Evolutionary conservation across 2,797 vertebrate species (phyloP).

Genomic region (Rhinogobio ventralis): DNA sequence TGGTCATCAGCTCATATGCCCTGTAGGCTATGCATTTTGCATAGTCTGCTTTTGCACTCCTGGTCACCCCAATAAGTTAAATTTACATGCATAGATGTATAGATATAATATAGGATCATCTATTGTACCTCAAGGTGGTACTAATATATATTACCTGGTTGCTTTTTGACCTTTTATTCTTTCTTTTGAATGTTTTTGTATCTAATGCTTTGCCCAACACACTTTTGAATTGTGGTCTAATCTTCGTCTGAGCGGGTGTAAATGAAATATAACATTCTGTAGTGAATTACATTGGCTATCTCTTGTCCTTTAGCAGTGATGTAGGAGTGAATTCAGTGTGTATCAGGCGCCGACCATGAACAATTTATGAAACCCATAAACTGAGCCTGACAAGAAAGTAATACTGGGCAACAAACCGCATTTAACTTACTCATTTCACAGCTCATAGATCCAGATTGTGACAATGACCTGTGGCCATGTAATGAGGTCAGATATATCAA

Average conservation of each 20-base stretch:
- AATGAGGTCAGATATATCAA: constrained; percentile 21
- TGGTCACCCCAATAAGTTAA: neutral
- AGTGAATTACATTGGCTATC: neutral
- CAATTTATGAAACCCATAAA: constrained; percentile 32
- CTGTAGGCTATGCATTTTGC: neutral
- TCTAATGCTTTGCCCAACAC: neutral
- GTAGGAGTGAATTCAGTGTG: neutral
- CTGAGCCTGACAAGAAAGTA: constrained; percentile 30
- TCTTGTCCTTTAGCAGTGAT: neutral
- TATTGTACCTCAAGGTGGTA: no score
- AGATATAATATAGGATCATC: no score
- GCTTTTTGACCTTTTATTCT: neutral
- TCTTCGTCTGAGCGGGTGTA: neutral
- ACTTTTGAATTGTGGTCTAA: neutral
- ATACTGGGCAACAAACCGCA: neutral
- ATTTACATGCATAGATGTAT: neutral
- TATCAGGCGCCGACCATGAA: neutral
- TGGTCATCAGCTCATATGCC: neutral
- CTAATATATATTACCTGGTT: neutral
- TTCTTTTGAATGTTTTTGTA: no score
- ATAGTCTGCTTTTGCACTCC: neutral
- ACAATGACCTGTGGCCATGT: neutral
- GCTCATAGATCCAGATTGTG: constrained; percentile 29
- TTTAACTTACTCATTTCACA: constrained; percentile 13
- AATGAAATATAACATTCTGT: neutral